Base-by-base conservation (phyloP, 1,140 invertebrate species). In the Ceratina australensis region DNA sequence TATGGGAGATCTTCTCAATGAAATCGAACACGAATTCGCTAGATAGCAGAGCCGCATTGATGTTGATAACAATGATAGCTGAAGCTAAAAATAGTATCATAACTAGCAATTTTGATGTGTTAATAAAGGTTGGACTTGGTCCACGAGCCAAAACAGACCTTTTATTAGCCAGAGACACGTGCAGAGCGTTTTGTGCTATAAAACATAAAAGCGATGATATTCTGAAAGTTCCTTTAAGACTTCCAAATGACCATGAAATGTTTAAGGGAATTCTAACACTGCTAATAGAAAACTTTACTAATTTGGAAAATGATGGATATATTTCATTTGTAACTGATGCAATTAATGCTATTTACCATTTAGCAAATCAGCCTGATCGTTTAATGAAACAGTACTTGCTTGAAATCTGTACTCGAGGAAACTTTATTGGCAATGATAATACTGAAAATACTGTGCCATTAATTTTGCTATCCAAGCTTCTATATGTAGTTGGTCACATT, bases 1-100 rank as follows among this genome's bases (percentile, higher is more conserved):
- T 98, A 49, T 98, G 96, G 95, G 96, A 97, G 90, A 95, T 94
- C 73, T 98, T 96, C 88, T 94, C 96, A 0, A 93, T 95, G 83
- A 97, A 96, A 86, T 93, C 96, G 24, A 94, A 95, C 18, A 95
- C 95, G 0, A 95, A 94, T 0, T 88, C 93, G 3, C 92, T 94
- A 82, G 95, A 97, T 64, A 95, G 95, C 69, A 93, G 94, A 60
- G 93, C 94, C 18, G 95, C 96, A 2, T 90, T 97, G 7, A 92
- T 95, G 26, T 87, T 98, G 0, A 91, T 98, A 0, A 95, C 95
- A 20, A 97, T 98, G 95, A 94, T 93, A 56, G 95, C 95, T 2
- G 89, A 92, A 61, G 90, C 91, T 18, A 91, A 94, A 65, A 80
- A 90, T n/a, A 87, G 88, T n/a, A 92, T 95, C 79, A 91, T 95